Evolutionary conservation across 2,888 invertebrate genomes (phyloP), one percentile per base, ranked within the genome.

Genomic region (Caenorhabditis sp.): DNA sequence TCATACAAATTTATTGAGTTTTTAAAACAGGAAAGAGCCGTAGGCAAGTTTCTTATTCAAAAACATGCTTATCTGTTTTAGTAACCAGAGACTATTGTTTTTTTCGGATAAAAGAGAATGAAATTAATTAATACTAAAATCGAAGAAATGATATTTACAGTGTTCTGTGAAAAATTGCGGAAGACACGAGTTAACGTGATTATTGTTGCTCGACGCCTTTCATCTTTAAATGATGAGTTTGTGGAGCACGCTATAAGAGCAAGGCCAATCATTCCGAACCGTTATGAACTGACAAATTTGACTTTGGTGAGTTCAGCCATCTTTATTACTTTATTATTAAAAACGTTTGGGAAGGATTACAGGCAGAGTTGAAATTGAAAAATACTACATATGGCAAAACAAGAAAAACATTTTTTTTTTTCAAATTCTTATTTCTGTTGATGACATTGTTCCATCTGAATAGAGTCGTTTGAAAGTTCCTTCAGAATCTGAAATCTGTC

Each of bases 371-470:
- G n/a, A 43, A 43, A 19, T 58, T 58, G n/a, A 58, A 58, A 58
- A 55, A 55, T 21, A 27, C 12, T 14, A 43, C 49, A 17, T 55
- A 21, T 64, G 31, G 57, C 21, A 27, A 57, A 57, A 26, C 0
- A n/a, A 23, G 51, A 8, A 58, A 58, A 26, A 65, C 14, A n/a
- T n/a, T n/a, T n/a, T n/a, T n/a, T 26, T 49, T 23, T 59, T 23
- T 43, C 59, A 59, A 26, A 71, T 23, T 36, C 63, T 27, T 26
- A 49, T 37, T n/a, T 73, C 73, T 14, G 74, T 73, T 10, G 66
- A 50, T 12, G 69, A 58, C 31, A 67, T 69, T 3, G 76, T 79
- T 21, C 80, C 81, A 64, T 84, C 84, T n/a, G 77, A 69, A 50
- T 76, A 76, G 27, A 78, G 36, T 21, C 84, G 60, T 58, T 73